Evolutionary conservation across 2,113 vertebrate genomes (phyloP), one percentile per base, ranked within the genome.

Genomic region (Melanerpes aurifrons): DNA sequence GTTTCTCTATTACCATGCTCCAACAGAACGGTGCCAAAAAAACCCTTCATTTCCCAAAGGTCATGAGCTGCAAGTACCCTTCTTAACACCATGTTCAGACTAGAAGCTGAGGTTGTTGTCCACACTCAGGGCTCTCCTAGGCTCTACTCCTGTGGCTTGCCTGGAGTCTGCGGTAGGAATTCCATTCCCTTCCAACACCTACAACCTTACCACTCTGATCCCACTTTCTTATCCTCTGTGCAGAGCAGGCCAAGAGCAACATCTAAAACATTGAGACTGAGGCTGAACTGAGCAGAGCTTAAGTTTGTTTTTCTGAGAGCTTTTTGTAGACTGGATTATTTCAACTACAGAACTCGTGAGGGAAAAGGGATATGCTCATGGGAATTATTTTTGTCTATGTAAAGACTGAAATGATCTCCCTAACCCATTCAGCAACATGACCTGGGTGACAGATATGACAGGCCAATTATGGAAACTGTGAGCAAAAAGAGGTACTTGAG

Each of bases 141-240:
- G 47, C 69, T 61, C 72, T 35, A 74, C 5, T 69, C 50, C 92
- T 5, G 35, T 1, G 81, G 83, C 66, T 94, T 7, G 57, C n/a
- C 82, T 4, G 0, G 61, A 82, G 78, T 6, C 82, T 69, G 82
- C 0, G 43, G 92, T 48, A n/a, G 50, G 48, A 83, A 96, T 96
- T 94, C 93, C 54, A 13, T 32, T 64, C 86, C 88, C 54, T 68
- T 68, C 90, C 93, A 71, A 72, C 90, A 66, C 83, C 88, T 94
- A 35, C 72, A 75, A 3, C 62, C 15, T 31, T 58, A 22, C 64
- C 82, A 37, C 88, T 75, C 76, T 2, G 1, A 59, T 58, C 87
- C 86, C 85, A 80, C 82, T 70, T 47, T 35, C 68, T 37, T 12
- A n/a, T 1, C 0, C 76, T 3, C 72, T 1, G 25, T 8, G 1